Base-by-base conservation (phyloP, 2,888 invertebrate genomes). In the Sminthurinus aureus region DNA sequence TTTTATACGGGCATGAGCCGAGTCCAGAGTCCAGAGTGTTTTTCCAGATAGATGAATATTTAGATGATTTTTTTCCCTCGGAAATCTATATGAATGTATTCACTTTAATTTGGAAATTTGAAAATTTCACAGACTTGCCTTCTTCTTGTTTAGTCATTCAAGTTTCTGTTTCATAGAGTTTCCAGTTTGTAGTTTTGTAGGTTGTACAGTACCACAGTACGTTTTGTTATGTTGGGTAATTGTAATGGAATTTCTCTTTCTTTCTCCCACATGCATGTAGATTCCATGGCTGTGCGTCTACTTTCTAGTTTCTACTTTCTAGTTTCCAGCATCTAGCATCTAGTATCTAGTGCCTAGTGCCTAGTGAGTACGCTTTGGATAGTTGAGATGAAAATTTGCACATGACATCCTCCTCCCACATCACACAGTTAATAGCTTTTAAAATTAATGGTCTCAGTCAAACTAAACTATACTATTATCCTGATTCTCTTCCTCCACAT, bases 401-500 rank as follows among this genome's bases (percentile, higher is more conserved):
- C 58, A 58, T 18, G 58, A 58, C 58, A 58, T 15, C 58, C 58
- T 58, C 58, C 58, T 58, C 58, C 58, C 58, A 58, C 58, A 58
- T 58, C 58, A 58, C 58, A 58, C 58, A 58, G 58, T 58, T 71
- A 71, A 71, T 71, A 24, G 71, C 24, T 71, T 71, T 71, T 71
- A 24, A 24, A 71, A 71, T 71, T 71, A 71, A 71, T 71, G 71
- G 24, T 71, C 71, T 71, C 71, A 71, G 24, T 24, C 20, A 38
- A 38, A 38, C 38, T 38, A 38, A 38, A 38, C 38, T 38, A 38
- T 38, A 38, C 38, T 38, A 38, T 38, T 58, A 13, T 58, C 58
- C 58, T 58, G 58, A 15, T 13, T 58, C 58, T 58, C 58, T 58
- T 18, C 18, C 18, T 2, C 58, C 18, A 13, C 18, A 13, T 18